Base-by-base conservation (phyloP, 2,113 vertebrate species). In the Gymnogyps californianus region DNA sequence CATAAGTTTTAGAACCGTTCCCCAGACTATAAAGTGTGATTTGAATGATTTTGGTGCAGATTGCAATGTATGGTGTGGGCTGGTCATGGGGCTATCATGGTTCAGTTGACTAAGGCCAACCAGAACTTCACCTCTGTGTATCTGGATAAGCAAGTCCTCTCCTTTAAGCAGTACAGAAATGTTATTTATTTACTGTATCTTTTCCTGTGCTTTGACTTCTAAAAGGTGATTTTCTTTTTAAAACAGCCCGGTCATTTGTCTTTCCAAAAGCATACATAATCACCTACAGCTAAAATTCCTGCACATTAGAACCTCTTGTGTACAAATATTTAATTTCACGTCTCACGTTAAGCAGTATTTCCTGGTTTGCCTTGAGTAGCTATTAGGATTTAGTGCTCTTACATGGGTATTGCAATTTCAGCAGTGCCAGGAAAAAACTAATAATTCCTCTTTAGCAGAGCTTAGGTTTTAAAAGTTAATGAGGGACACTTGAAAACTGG, bases 401-500 rank as follows among this genome's bases (percentile, higher is more conserved):
- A 47, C 89, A 59, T 66, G 86, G 92, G 86, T 79, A 97, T 54
- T 92, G 94, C 69, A 87, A 67, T 81, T 87, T 59, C 85, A 96
- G 51, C 72, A 59, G 90, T 96, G 95, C 97, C 97, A 97, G 97
- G 95, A 97, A 97, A 97, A 96, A 96, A 92, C 70, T 92, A 91
- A 94, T 87, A 95, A 91, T 83, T 96, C 55, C 61, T 89, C 94
- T 95, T 97, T 49, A 96, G 92, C 85, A 96, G 83, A 83, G 92
- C 83, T 95, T 85, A 78, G 86, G 77, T 75, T 97, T 95, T 97
- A 93, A 95, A 97, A 96, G 90, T 96, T 97, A 97, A 97, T 94
- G 93, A 96, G 96, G 61, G 97, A 94, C 96, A 96, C 96, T 97
- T 96, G 92, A 97, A 96, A 94, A 72, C 83, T 97, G 97, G 95